phyloP scores from a whole-genome alignment of 2,113 vertebrate genomes.

The Condylura cristata region DNA sequence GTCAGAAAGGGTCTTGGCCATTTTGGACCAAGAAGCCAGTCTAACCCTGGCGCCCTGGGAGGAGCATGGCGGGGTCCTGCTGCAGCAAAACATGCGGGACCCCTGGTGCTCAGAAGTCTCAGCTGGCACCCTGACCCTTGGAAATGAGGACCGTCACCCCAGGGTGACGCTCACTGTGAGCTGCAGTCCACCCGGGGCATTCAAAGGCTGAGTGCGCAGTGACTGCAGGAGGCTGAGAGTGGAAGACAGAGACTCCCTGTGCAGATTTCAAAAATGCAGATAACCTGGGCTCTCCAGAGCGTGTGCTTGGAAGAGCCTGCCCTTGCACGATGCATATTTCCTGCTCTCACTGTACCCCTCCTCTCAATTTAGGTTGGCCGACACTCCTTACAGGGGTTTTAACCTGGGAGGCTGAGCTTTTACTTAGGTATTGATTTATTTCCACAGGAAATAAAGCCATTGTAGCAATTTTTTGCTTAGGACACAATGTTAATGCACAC shows the following conservation, averaged over 20 bases:
- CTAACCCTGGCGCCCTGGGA: background rate
- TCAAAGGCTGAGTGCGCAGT: background rate
- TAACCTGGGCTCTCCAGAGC: constrained; percentile 21
- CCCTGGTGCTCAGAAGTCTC: background rate
- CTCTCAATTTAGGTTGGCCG: background rate
- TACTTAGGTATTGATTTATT: constrained; percentile 30
- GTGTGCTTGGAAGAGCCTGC: background rate
- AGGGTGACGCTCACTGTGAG: background rate
- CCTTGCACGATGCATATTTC: background rate
- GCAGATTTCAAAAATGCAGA: background rate
- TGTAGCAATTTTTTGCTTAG: background rate
- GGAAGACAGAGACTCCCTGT: background rate
- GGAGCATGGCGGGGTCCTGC: background rate
- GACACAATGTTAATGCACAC: background rate
- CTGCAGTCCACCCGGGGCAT: background rate
- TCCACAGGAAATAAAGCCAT: background rate
- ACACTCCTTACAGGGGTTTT: background rate
- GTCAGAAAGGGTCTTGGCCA: background rate
- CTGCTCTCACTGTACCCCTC: background rate
- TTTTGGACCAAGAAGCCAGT: background rate
- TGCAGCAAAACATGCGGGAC: rapidly evolving
- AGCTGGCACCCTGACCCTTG: too few species aligned
- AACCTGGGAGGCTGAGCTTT: background rate
- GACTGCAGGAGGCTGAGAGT: background rate
- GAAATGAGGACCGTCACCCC: background rate